Base-by-base conservation (phyloP, 2,797 vertebrate species). In the Gallinago stenura region DNA sequence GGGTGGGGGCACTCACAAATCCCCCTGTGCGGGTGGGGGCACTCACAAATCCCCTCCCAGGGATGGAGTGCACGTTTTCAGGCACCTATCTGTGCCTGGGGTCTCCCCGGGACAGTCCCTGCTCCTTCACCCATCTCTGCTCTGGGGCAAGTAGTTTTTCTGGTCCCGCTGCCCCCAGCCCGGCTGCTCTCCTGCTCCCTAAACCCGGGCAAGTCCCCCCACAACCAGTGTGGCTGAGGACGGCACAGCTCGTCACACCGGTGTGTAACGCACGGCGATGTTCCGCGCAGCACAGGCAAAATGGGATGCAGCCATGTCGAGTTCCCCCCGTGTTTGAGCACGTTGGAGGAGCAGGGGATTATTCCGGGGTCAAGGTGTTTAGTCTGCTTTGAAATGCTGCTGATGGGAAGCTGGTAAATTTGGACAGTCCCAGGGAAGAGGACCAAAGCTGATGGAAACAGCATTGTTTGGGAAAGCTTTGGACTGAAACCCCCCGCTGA, bases 251-350 rank as follows among this genome's bases (percentile, higher is more conserved):
- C 19, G 5, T 58, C 58, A 54, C 39, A 4, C 51, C 0, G 12
- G 16, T 6, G 26, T 15, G 31, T 50, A 18, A 37, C 1, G 2
- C 62, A 3, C 0, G 1, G 58, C 2, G 1, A n/a, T 8, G 26
- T 31, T n/a, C 35, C 1, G 2, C 22, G 4, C 2, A 3, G 58
- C 0, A 3, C 65, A 20, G 69, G 54, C 62, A n/a, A 33, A 48
- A n/a, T 0, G 0, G 5, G 17, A 12, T 33, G 35, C 56, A 61
- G 83, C 69, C 57, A 11, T n/a, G 0, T 4, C 4, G 25, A 28
- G 57, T 48, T 24, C 37, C 31, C 28, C 0, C 1, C 6, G 2
- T 6, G 14, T 9, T 2, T 10, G 39, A 46, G 25, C 53, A 25
- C 0, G 0, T 9, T 51, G 45, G 61, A 37, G 13, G 43, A 19